Evolutionary conservation across 2,888 invertebrate species (phyloP).

Genomic region (Troides helena): DNA sequence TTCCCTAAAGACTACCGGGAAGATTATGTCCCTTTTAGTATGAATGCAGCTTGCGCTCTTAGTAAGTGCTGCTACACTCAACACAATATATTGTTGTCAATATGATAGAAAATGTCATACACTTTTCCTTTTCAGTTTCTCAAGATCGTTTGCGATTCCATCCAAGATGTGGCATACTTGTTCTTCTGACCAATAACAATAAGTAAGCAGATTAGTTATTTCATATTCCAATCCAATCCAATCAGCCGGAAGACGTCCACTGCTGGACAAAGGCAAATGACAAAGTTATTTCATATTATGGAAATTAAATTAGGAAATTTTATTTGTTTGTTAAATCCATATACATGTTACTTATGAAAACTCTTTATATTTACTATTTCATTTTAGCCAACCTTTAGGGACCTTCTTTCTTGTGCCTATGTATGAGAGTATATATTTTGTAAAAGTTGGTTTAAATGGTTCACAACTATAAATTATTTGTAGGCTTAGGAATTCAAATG

Average conservation of each 20-base stretch:
- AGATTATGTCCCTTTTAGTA: constrained; percentile 50
- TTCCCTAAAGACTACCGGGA: constrained; percentile 44
- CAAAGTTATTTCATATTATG: background rate
- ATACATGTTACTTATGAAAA: background rate
- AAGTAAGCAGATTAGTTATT: constrained; percentile 58
- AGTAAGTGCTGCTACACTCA: constrained; percentile 39
- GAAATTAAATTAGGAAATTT: background rate
- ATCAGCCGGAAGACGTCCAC: no score
- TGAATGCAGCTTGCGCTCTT: constrained; percentile 52
- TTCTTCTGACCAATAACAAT: constrained; percentile 89
- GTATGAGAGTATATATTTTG: no score
- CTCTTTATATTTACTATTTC: background rate
- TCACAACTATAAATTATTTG: no score
- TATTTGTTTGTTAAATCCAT: background rate
- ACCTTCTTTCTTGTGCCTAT: no score
- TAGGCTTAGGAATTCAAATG: no score
- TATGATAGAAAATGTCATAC: background rate
- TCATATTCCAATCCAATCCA: background rate
- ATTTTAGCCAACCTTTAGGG: no score
- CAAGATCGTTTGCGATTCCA: constrained; percentile 90
- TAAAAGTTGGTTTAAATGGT: no score
- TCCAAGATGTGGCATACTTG: constrained; percentile 91
- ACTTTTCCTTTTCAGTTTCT: constrained; percentile 46
- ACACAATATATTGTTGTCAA: background rate
- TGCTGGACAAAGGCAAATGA: no score